Base-by-base conservation (phyloP, 2,113 vertebrate species). In the Cyphomyrus plagiostoma region DNA sequence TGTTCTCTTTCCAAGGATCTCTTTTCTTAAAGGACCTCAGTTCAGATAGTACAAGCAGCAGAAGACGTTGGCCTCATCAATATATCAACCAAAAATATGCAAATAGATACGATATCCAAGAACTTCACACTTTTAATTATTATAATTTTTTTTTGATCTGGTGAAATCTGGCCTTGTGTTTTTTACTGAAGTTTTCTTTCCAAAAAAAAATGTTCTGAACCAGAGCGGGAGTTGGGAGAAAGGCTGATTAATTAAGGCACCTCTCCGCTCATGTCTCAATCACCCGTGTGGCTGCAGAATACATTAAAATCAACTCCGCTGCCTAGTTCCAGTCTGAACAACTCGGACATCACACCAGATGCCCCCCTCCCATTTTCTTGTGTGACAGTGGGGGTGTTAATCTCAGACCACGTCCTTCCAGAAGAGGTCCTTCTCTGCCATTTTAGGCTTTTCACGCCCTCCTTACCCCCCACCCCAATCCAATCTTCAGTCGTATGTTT, bases 341-440 rank as follows among this genome's bases (percentile, higher is more conserved):
- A 90, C 91, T 88, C 92, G 93, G 91, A 92, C n/a, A 11, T 66
- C n/a, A 66, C n/a, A 26, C 62, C n/a, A 66, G 62, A 66, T 13
- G 62, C 3, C 91, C 92, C 93, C 91, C 80, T 87, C 92, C 91
- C 94, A 94, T 92, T 94, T 94, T 94, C 93, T 92, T 93, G 93
- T 93, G 94, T 94, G 92, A 92, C 91, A 92, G 91, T 92, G 90
- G 82, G 89, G 80, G 91, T 93, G 93, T 95, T 94, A 94, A 95
- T 95, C 94, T 95, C 91, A 92, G 92, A 92, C 87, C 86, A 92
- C 70, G 91, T 91, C 89, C 70, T 1, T 88, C 26, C 85, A 82
- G 87, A 91, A 93, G 91, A 91, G 90, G 92, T n/a, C 17, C 52
- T n/a, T 88, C 35, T 10, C 26, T 58, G 53, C 23, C 39, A 62